phyloP scores from a whole-genome alignment of 2,113 vertebrate genomes.

The Vicugna pacos region DNA sequence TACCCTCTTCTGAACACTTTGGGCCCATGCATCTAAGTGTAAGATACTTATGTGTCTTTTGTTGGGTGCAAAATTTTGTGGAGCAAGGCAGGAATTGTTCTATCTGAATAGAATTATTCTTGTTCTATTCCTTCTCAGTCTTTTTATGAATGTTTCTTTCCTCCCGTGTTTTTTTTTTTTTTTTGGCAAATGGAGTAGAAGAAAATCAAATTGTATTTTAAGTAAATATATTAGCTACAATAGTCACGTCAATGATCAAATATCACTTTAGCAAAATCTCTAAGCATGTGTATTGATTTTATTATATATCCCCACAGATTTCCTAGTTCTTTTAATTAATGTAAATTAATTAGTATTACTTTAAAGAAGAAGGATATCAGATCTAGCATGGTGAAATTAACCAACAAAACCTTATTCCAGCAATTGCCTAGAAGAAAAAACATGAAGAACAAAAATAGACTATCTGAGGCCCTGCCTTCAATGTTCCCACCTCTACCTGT shows the following conservation, averaged over 20 bases:
- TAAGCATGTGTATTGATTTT: not conserved
- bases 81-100: not conserved
- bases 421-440: not conserved
- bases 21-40: not conserved
- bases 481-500: not conserved
- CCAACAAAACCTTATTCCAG: not conserved
- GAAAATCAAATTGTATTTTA: conserved; percentile 18
- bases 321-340: not conserved
- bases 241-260: not conserved
- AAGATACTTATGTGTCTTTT: not conserved
- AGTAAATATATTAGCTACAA: not conserved
- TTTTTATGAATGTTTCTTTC: not conserved
- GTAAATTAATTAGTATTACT: not conserved
- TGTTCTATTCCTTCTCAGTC: not conserved
- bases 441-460: not conserved
- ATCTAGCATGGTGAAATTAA: not conserved
- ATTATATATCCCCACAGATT: not conserved
- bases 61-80: not conserved
- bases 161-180: not conserved
- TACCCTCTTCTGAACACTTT: not conserved
- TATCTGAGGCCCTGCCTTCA: not conserved
- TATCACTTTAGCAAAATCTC: not conserved
- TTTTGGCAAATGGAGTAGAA: not conserved
- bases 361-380: conserved; percentile 22
- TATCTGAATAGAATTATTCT: not conserved